Conservation (phyloP, 1,140 invertebrate species). For the Philopotamus ludificatus region DNA sequence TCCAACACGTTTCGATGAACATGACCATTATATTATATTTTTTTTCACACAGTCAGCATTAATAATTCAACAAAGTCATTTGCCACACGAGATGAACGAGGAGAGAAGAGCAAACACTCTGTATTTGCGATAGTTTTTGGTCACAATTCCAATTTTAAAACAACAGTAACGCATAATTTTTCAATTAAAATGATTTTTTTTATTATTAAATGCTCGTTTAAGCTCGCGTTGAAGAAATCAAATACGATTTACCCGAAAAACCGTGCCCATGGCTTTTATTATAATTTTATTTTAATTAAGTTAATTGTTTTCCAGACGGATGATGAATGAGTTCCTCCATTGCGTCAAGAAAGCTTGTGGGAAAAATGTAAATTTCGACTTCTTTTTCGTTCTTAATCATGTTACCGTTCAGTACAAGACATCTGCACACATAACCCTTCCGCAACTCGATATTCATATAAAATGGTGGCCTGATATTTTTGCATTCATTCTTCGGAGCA, state of each 20-base stretch:
- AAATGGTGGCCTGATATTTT: too few relatives aligned
- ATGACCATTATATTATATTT: conserved; percentile 17
- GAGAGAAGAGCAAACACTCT: too few relatives aligned
- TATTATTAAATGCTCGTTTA: neutral
- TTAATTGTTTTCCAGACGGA: conserved; percentile 17
- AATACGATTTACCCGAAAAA: neutral
- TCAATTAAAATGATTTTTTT: neutral
- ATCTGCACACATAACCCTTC: too few relatives aligned
- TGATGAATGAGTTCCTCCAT: conserved; percentile 30
- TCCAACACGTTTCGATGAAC: conserved; percentile 24
- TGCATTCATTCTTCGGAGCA: too few relatives aligned
- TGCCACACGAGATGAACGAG: too few relatives aligned
- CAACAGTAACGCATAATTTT: neutral
- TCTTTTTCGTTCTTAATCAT: conserved; percentile 11
- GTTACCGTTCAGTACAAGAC: too few relatives aligned
- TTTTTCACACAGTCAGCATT: conserved; percentile 16
- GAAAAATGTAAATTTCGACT: conserved; percentile 30
- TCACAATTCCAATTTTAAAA: neutral
- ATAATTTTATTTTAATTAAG: conserved; percentile 19
- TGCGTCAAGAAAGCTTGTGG: conserved; percentile 11
- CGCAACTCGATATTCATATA: too few relatives aligned
- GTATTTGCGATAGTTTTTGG: too few relatives aligned
- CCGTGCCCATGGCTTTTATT: neutral
- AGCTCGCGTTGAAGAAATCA: neutral
- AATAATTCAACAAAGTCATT: conserved; percentile 25